Conservation (phyloP, 2,113 vertebrate genomes). For the Dunckerocampus dactyliophorus region DNA sequence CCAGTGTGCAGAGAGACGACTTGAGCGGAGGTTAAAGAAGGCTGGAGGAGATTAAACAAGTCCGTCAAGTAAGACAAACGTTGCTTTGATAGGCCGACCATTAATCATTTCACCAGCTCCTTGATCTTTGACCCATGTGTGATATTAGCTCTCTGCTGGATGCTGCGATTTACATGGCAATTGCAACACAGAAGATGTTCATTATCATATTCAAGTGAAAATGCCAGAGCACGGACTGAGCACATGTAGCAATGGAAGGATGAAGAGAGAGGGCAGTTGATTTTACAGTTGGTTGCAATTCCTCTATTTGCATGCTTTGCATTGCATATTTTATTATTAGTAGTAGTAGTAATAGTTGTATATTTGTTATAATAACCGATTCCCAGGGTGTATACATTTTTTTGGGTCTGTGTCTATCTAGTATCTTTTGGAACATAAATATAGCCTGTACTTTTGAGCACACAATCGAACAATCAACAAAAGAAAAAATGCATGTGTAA, state of each 20-base stretch:
- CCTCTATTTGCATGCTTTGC: background rate
- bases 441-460: background rate
- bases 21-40: conserved; percentile 32
- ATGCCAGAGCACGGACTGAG: conserved; percentile 10
- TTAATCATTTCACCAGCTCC: conserved; percentile 32
- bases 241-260: conserved; percentile 2
- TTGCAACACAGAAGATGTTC: conserved; percentile 13
- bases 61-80: conserved; percentile 17
- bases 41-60: conserved; percentile 36
- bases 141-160: conserved; percentile 34
- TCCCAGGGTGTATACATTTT: too few relatives aligned
- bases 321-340: too few relatives aligned
- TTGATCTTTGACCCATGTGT: conserved; percentile 42
- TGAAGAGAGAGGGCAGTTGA: background rate
- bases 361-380: background rate
- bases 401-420: background rate
- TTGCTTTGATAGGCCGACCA: conserved; percentile 26
- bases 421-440: background rate
- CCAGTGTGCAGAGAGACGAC: background rate
- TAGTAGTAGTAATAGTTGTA: too few relatives aligned
- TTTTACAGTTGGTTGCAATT: background rate
- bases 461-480: background rate
- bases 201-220: conserved; percentile 26
- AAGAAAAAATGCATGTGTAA: background rate
- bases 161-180: conserved; percentile 36